Evolutionary conservation across 2,797 vertebrate species (phyloP), one percentile per base, ranked within the genome.

Genomic region (Pangasius sanitwongsei): DNA sequence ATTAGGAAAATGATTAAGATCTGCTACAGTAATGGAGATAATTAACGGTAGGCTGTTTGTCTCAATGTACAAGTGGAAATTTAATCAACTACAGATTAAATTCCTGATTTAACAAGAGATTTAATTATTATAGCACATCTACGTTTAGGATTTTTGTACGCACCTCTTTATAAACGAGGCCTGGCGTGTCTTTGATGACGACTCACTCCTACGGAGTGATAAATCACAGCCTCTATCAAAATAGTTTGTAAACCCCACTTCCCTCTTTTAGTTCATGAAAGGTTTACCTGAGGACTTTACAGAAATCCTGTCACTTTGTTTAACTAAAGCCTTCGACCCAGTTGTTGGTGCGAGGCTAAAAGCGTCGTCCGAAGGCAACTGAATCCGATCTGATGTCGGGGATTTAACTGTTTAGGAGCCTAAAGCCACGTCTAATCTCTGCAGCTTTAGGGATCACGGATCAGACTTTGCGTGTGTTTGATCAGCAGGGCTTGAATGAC

Each of bases 401-500:
- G 65, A 75, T 53, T 63, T 82, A 65, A 87, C 88, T 25, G 75
- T 84, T 84, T 72, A 84, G 31, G 70, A 86, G 57, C 55, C 9
- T 23, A 48, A 63, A 87, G 74, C 72, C 77, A 41, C 16, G 20
- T 80, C 72, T 59, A 84, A 87, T 81, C 86, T 89, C 83, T 53
- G 41, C 74, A 83, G 87, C 89, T 83, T 87, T 83, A 80, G 75
- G 70, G 86, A 65, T 87, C 84, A 88, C 28, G 23, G 85, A 83
- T 83, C 85, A 85, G 89, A 77, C 69, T 72, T 88, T 18, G 23
- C 3, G n/a, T 28, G 41, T 11, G 72, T 44, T 88, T 85, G 67
- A 48, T 34, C 86, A 75, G 37, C 86, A 41, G 31, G 67, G 11
- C 72, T 78, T 0, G 41, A 65, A 82, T 57, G 67, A 25, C 44